phyloP scores from a whole-genome alignment of 2,797 vertebrate species.

The Catharus ustulatus region DNA sequence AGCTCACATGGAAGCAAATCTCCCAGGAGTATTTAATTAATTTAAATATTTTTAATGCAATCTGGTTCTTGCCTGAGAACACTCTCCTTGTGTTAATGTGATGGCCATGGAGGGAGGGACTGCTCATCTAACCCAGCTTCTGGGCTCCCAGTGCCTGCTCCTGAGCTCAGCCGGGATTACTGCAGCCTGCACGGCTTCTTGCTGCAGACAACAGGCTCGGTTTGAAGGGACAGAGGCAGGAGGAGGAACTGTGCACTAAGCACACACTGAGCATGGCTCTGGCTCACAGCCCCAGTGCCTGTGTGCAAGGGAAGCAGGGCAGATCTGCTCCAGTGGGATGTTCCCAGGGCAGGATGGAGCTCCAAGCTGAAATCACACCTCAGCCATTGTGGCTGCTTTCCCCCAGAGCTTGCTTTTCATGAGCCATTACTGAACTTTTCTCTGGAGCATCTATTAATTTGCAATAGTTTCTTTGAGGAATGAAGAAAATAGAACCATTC shows the following conservation, averaged over 20 bases:
- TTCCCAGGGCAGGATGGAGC: rapidly evolving
- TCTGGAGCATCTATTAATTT: background rate
- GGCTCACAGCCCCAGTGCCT: rapidly evolving
- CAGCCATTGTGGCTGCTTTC: background rate
- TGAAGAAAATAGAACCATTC: background rate
- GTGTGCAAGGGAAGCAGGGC: background rate
- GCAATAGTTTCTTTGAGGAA: background rate
- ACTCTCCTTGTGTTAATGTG: background rate
- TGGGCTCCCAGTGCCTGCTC: background rate
- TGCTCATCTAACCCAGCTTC: background rate
- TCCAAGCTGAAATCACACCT: background rate
- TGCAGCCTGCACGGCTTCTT: rapidly evolving
- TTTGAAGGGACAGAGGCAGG: background rate
- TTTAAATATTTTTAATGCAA: background rate
- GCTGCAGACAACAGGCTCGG: background rate
- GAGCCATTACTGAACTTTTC: background rate
- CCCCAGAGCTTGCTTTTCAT: background rate
- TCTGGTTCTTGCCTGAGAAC: background rate
- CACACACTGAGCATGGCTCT: rapidly evolving
- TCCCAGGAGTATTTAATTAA: background rate
- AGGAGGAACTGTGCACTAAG: rapidly evolving
- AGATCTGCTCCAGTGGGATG: rapidly evolving
- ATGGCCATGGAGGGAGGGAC: background rate
- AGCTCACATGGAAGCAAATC: background rate
- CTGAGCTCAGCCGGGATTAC: rapidly evolving